A percentile compares a stretch with the other conserved stretches of the same genome.
Evolutionary conservation across 2,797 vertebrate species (phyloP).

Genomic region (Podargus strigoides): DNA sequence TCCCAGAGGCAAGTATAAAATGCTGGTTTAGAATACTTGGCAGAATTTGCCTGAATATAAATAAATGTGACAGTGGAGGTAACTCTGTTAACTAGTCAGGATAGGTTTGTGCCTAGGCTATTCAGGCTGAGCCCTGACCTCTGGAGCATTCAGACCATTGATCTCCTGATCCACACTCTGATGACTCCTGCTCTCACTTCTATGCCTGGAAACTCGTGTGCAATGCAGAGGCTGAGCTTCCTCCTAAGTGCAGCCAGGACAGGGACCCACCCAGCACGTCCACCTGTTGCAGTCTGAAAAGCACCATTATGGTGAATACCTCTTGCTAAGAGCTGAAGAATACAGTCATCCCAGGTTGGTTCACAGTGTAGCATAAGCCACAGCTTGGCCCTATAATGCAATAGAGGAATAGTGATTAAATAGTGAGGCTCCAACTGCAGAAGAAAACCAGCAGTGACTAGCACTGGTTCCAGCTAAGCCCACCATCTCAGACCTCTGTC

Average conservation of each 20-base stretch:
- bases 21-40: conserved; percentile 7
- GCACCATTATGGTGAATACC: neutral
- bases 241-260: neutral
- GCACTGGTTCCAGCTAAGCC: neutral
- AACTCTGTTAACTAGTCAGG: neutral
- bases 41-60: conserved; percentile 37
- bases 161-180: neutral
- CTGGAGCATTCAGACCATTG: neutral
- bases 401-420: rapidly evolving
- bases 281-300: neutral
- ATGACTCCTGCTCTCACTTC: neutral
- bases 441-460: neutral
- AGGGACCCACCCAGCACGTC: neutral
- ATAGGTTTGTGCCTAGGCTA: neutral
- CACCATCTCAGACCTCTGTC: neutral
- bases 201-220: neutral
- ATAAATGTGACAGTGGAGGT: neutral
- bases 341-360: neutral
- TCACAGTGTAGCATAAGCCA: neutral
- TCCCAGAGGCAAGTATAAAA: conserved; percentile 52
- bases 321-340: neutral
- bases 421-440: rapidly evolving
- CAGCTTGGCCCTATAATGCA: rapidly evolving
- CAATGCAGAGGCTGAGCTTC: neutral
- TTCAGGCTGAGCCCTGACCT: neutral